Percentiles rank a stretch among this genome's conserved stretches.
These are phyloP conservation scores for Sinocyclocheilus maitianheensis DNA, from an alignment of 2,113 vertebrate genomes.

Conservation along the genomic window DNA sequence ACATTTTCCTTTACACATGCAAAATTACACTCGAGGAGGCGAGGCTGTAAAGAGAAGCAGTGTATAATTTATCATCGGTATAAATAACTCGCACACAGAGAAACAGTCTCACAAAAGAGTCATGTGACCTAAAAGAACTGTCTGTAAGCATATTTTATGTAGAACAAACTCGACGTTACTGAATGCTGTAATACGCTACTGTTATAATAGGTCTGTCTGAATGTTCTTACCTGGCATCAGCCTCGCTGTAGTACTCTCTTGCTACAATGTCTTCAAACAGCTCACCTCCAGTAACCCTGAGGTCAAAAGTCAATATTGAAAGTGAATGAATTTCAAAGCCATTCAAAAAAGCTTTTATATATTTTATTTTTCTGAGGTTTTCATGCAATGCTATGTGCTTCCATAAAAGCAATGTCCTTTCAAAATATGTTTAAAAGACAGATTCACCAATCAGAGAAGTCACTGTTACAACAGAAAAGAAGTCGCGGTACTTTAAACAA, in stretches of 20 bases:
- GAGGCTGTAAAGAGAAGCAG: constrained; percentile 28
- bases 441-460: constrained; percentile 2
- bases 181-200: constrained; percentile 43
- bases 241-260: constrained; percentile 93
- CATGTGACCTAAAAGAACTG: constrained; percentile 7
- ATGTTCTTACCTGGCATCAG: constrained; percentile 86
- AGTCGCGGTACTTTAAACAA: not conserved
- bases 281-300: constrained; percentile 92
- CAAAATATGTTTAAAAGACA: not conserved
- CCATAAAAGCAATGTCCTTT: not conserved
- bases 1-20: constrained; percentile 33
- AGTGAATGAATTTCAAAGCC: too few relatives aligned
- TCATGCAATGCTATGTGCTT: too few relatives aligned
- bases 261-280: constrained; percentile 95
- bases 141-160: constrained; percentile 14
- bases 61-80: constrained; percentile 71
- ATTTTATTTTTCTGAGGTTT: too few relatives aligned
- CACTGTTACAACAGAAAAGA: constrained; percentile 5
- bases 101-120: constrained; percentile 8
- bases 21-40: not conserved
- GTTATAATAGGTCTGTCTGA: constrained; percentile 38
- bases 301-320: constrained; percentile 46
- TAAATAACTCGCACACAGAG: constrained; percentile 69
- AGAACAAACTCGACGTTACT: not conserved
- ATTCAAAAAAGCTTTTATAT: too few relatives aligned